phyloP scores from a whole-genome alignment of 35 echinoderm and acorn worm genomes.

The Apostichopus parvimensis region DNA sequence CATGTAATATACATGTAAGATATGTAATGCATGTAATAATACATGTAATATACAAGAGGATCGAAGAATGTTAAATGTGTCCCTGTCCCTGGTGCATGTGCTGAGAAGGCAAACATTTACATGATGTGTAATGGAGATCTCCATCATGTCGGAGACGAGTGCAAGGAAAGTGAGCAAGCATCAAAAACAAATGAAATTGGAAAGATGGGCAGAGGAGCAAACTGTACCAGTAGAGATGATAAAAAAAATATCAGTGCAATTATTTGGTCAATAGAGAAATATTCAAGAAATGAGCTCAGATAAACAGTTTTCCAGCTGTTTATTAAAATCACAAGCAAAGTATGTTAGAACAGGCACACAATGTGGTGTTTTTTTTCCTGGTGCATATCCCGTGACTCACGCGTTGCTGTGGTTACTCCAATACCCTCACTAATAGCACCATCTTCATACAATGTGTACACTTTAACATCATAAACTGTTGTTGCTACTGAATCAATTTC shows the following conservation, averaged over 20 bases:
- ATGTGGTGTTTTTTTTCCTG: neutral
- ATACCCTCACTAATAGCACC: neutral
- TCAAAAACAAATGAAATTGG: too few species aligned
- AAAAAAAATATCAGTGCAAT: neutral
- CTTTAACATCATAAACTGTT: neutral
- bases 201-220: too few species aligned
- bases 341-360: neutral
- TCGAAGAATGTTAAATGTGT: too few species aligned
- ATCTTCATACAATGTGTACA: constrained; percentile 31
- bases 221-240: too few species aligned
- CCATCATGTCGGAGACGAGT: too few species aligned
- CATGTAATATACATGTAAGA: too few species aligned
- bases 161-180: too few species aligned
- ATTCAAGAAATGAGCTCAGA: neutral
- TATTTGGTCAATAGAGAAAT: neutral
- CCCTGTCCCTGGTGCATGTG: too few species aligned
- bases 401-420: neutral
- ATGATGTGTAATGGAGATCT: too few species aligned
- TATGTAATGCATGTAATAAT: too few species aligned
- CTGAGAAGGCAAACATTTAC: too few species aligned
- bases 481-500: neutral
- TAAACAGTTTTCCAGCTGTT: neutral
- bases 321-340: neutral
- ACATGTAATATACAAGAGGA: too few species aligned
- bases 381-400: neutral